Percentiles rank a stretch among this genome's conserved stretches.
phyloP scores from a whole-genome alignment of 1,140 invertebrate genomes.

The Drosophila simulans region DNA sequence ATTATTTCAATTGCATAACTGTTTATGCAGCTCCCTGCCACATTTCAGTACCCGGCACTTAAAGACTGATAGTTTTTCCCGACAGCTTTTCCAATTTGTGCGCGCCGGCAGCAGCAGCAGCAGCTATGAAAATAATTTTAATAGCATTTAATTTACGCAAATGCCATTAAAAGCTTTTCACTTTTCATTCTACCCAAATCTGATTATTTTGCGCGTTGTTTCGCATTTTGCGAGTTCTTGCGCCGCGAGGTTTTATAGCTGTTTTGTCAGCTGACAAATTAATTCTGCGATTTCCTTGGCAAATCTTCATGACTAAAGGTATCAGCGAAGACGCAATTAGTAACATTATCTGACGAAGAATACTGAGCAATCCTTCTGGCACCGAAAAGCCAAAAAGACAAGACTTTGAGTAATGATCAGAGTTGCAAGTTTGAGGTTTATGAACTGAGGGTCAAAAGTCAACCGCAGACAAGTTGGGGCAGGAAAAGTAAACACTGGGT shows the following conservation, averaged over 20 bases:
- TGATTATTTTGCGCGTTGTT: constrained; percentile 78
- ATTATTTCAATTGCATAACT: constrained; percentile 62
- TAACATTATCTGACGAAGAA: constrained; percentile 24
- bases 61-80: constrained; percentile 29
- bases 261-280: constrained; percentile 53
- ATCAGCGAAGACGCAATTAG: constrained; percentile 36
- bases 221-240: constrained; percentile 53
- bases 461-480: constrained; percentile 49
- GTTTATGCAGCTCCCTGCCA: constrained; percentile 42
- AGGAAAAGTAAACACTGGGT: constrained; percentile 6
- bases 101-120: neutral
- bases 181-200: constrained; percentile 68
- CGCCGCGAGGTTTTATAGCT: constrained; percentile 25
- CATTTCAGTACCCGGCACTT: neutral
- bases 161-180: constrained; percentile 80
- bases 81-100: constrained; percentile 15
- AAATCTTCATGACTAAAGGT: constrained; percentile 7
- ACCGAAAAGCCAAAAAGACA: neutral
- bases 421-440: constrained; percentile 28
- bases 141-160: constrained; percentile 79
- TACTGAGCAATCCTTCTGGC: constrained; percentile 14
- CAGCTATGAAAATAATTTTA: constrained; percentile 78
- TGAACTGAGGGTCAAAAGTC: constrained; percentile 39
- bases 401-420: constrained; percentile 31
- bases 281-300: constrained; percentile 25